Base-by-base conservation (phyloP, 2,888 invertebrate genomes). In the Incurvaria masculella region DNA sequence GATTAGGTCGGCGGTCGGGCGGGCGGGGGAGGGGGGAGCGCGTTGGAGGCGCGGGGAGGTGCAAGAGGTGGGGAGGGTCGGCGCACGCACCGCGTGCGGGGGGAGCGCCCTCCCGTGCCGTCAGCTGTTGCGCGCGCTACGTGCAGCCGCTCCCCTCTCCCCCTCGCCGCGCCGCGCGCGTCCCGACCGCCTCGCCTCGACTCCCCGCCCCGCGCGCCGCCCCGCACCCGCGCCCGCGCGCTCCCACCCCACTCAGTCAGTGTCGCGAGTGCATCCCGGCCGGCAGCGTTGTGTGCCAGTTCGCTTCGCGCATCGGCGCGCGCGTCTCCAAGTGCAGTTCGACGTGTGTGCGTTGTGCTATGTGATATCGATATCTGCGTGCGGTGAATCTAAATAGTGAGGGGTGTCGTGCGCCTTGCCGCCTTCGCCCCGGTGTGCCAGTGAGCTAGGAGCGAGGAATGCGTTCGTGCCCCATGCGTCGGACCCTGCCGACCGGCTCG, bases 111-210 rank as follows among this genome's bases (percentile, higher is more conserved):
- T 71, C 74, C 73, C 75, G 74, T 72, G 74, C 44, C 40, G 40
- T 75, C 76, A 78, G 76, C 76, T 78, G 76, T 78, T 78, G 76
- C 76, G 74, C 69, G 74, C 62, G 40, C 8, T 33, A 68, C 72
- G 70, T 72, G 71, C 72, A 64, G 69, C 69, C 68, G 65, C 68
- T 59, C 67, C 61, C 62, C 62, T 64, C 67, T 47, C 65, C 69
- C 70, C 56, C 63, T 69, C 61, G 61, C 61, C 59, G 56, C 53
- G 56, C 59, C 59, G 58, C 57, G 56, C 47, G 51, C 55, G 53
- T 39, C 39, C 44, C 21, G 3, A 45, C 48, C 71, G 72, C 72
- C 72, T 64, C 69, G 69, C 68, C 65, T 68, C 59, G 66, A 61
- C 63, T 62, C 64, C 68, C 66, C 66, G 69, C 70, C 56, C 63